phyloP scores from a whole-genome alignment of 2,888 invertebrate genomes.

The Andrena hattorfiana region DNA sequence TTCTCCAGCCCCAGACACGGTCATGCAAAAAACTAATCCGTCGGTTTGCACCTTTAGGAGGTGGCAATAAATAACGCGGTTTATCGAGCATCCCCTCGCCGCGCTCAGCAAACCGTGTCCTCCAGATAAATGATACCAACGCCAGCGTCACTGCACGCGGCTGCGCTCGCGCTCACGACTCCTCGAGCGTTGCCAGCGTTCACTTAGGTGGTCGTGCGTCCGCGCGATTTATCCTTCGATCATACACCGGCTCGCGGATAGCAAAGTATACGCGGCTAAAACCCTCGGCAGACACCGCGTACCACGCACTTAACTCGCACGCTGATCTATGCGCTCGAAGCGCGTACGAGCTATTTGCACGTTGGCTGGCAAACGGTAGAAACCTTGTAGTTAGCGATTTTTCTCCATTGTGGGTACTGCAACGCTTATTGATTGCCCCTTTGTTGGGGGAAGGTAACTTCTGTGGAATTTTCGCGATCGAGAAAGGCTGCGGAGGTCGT shows the following conservation, averaged over 20 bases:
- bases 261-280: not conserved
- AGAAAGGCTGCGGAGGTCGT: not conserved
- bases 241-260: not conserved
- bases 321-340: constrained; percentile 9
- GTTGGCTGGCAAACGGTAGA: not conserved
- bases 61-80: constrained; percentile 58
- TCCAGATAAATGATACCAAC: constrained; percentile 51
- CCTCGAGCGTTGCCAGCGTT: constrained; percentile 31
- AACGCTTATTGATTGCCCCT: constrained; percentile 10
- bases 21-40: constrained; percentile 2
- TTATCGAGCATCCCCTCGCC: constrained; percentile 62
- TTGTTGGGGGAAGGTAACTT: constrained; percentile 10
- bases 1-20: not conserved
- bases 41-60: constrained; percentile 47
- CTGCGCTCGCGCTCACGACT: constrained; percentile 32
- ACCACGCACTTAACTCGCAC: not conserved
- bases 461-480: not conserved
- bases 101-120: constrained; percentile 58
- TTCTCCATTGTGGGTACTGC: not conserved
- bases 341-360: not conserved
- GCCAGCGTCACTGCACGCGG: constrained; percentile 15
- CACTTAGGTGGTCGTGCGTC: constrained; percentile 39
- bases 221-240: constrained; percentile 40
- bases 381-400: constrained; percentile 5
- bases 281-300: not conserved